Evolutionary conservation across 2,888 invertebrate genomes (phyloP).

Genomic region (Melanostoma mellinum): DNA sequence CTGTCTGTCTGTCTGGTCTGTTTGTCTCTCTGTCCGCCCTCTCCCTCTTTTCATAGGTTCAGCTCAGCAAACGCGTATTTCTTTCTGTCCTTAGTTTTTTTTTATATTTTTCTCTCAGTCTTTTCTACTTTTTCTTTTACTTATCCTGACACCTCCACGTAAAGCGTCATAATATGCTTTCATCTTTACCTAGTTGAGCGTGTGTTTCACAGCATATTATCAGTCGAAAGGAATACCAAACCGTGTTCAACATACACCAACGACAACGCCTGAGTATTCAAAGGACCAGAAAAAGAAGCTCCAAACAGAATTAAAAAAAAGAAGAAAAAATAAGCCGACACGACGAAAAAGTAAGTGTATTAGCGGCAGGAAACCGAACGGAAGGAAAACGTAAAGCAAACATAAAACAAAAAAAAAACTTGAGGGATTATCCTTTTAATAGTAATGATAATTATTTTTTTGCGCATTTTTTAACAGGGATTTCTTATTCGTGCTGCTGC

Average conservation of each 20-base stretch:
- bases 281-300: conserved; percentile 35
- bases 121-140: conserved; percentile 16
- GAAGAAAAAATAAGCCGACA: conserved; percentile 29
- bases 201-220: conserved; percentile 71
- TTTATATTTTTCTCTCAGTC: conserved; percentile 16
- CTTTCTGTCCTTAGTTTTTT: conserved; percentile 39
- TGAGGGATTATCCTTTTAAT: conserved; percentile 73
- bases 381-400: conserved; percentile 67
- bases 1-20: too few relatives aligned
- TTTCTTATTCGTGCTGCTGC: conserved; percentile 47
- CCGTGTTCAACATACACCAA: conserved; percentile 4
- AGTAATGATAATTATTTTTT: conserved; percentile 73
- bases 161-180: conserved; percentile 71
- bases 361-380: conserved; percentile 69
- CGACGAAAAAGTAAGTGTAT: conserved; percentile 45
- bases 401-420: conserved; percentile 63
- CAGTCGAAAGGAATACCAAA: conserved; percentile 65
- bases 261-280: conserved; percentile 10
- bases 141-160: conserved; percentile 48
- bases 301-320: conserved; percentile 24
- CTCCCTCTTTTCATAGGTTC: background rate
- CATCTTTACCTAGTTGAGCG: conserved; percentile 69
- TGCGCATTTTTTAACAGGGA: conserved; percentile 49
- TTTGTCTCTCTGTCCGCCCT: too few relatives aligned
- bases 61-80: conserved; percentile 70